Base-by-base conservation (phyloP, 2,113 vertebrate genomes). In the Sinocyclocheilus grahami region DNA sequence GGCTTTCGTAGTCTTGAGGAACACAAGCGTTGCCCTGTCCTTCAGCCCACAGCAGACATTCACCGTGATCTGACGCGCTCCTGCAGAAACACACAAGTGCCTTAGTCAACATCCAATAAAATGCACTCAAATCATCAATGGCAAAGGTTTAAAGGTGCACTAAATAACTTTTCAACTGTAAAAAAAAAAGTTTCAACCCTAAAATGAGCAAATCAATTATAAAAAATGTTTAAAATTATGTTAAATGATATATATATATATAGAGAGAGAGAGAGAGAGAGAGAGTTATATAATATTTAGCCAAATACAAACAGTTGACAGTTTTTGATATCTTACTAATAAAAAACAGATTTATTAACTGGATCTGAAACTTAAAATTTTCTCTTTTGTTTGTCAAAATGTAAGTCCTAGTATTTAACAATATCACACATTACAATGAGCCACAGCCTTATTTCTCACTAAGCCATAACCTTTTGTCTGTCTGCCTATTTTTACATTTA, bases 11-110 rank as follows among this genome's bases (percentile, higher is more conserved):
- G 0, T 75, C 86, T 24, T 88, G 90, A 39, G 94, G 92, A 80
- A 90, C 87, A 2, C 94, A 94, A 1, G 85, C 87, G 14, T 87
- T 90, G 30, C 91, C 83, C 46, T 90, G 90, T 24, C 89, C 91
- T 4, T 90, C 93, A 2, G 94, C 92, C 95, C 95, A 91, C 22
- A 94, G 10, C 84, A 91, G 84, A 74, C 94, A 93, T 1, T 91
- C 86, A 33, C 91, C 88, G n/a, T 89, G 37, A 0, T 93, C 91
- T 0, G 88, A 89, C 0, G 92, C 90, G 86, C 90, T 94, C 88
- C 95, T 96, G 90, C 5, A 67, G 55, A 0, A 10, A 82, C 33
- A 62, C 10, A 37, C 4, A 2, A 6, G 30, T 33, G 1, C 8
- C 14, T 69, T 69, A 46, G 22, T 7, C 4, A 74, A 46, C 39